phyloP scores from a whole-genome alignment of 1,140 invertebrate species.

The Zaprionus africanus region DNA sequence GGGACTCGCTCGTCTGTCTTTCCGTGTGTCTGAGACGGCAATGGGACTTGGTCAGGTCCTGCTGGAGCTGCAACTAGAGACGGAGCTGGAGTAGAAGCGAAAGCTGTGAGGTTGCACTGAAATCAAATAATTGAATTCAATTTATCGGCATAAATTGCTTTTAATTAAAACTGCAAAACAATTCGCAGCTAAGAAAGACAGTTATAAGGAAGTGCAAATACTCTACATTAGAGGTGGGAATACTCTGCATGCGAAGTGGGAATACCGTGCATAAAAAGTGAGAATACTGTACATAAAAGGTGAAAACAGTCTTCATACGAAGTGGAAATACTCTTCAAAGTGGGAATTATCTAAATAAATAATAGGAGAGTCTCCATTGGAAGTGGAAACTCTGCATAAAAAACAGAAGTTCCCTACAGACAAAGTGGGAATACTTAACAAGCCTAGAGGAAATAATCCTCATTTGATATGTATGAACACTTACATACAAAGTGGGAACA shows the following conservation, averaged over 20 bases:
- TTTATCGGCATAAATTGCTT: conserved; percentile 51
- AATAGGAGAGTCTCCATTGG: too few relatives aligned
- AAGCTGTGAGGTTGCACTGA: neutral
- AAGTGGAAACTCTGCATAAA: neutral
- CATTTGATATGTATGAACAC: too few relatives aligned
- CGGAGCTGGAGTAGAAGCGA: conserved; percentile 7
- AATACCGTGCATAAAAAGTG: neutral
- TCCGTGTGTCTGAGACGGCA: neutral
- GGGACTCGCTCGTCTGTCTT: conserved; percentile 2
- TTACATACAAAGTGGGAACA: neutral
- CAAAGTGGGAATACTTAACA: too few relatives aligned
- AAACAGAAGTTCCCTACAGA: too few relatives aligned
- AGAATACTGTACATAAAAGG: neutral
- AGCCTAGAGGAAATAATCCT: too few relatives aligned
- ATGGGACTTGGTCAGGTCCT: neutral
- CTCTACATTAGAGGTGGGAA: neutral
- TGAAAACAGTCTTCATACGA: neutral
- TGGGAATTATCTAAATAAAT: neutral
- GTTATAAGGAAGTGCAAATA: neutral
- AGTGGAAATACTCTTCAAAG: neutral
- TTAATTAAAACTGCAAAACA: conserved; percentile 49
- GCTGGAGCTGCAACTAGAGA: neutral
- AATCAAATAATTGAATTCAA: conserved; percentile 54
- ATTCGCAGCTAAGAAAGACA: neutral
- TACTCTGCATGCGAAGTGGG: neutral